Evolutionary conservation across 2,113 vertebrate genomes (phyloP), one percentile per base, ranked within the genome.

Genomic region (Apus apus): DNA sequence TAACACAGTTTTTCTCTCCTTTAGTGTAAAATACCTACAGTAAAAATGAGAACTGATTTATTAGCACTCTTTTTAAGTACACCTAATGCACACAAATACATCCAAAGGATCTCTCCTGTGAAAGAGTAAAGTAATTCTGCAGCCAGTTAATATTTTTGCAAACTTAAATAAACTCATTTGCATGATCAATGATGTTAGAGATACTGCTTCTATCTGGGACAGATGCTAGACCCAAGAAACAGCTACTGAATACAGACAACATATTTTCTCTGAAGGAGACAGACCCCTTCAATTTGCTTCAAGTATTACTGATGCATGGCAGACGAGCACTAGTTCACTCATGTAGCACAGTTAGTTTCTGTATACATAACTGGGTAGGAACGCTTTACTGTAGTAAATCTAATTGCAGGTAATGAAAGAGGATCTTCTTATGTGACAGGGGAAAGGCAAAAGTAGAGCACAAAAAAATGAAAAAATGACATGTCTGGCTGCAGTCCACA

Each of bases 41-140:
- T 84, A 77, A 57, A 67, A 93, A 85, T 78, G 89, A 68, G 78
- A 96, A 95, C 85, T 91, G 85, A 93, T 93, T 96, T 96, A 93
- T 94, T 96, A 94, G 76, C 88, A 72, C 57, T 85, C 45, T 40
- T 94, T 90, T 96, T 53, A 95, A 95, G 85, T 30, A 67, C 82
- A 29, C 76, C 79, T 84, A 88, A 83, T 60, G 72, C 43, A 85
- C 60, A 51, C 70, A 85, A 78, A 80, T 64, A 75, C 53, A 91
- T 83, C 82, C 94, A 4, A 3, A 85, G 66, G 62, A 91, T 61
- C n/a, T 56, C 53, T 68, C 27, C 36, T 11, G 10, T 68, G 53
- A 90, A 89, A 71, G n/a, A 72, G 76, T 27, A 85, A 92, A 92
- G 73, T 64, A 94, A 74, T 57, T 60, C 64, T 71, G 75, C 34